Base-by-base conservation (phyloP, 1,140 invertebrate species). In the Drosophila gunungcola region DNA sequence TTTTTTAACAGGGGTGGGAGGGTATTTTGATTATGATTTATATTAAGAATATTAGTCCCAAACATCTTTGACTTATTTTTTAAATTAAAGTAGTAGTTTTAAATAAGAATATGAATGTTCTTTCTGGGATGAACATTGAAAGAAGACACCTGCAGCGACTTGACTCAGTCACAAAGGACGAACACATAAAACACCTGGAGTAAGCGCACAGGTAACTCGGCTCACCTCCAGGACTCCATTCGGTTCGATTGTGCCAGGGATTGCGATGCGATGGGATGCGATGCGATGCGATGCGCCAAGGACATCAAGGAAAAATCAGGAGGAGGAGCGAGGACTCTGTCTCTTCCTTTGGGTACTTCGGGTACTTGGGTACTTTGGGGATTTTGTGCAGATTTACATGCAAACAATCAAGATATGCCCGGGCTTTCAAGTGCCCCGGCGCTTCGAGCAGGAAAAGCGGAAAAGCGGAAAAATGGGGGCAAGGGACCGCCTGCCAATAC, bases 321-420 rank as follows among this genome's bases (percentile, higher is more conserved):
- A 7, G 12, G 43, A 5, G 0, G 4, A n/a, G 13, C 38, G 34
- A n/a, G 21, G n/a, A 58, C 11, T 34, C 69, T 70, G 42, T 61
- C 53, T 34, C 54, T 74, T 72, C 54, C 51, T 54, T 58, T 70
- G 79, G 72, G 65, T 62, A 48, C 51, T 39, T 41, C 16, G 48
- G 72, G 58, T 63, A 62, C 61, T 80, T 84, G 73, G 82, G 80
- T 88, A 84, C 83, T 88, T 88, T 89, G 67, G 83, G 83, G 83
- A 88, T 88, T 88, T 86, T 84, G 84, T 89, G 80, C 84, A 88
- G 83, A 88, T 88, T 88, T 88, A 88, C 83, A 89, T 88, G 83
- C 83, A 88, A 88, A 89, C 83, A 88, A 88, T 88, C 83, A 88
- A 88, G 83, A 88, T 88, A 88, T 83, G 84, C 80, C 60, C 58